These are phyloP conservation scores for Rhorus exstirpatorius DNA, from an alignment of 2,888 invertebrate genomes.

Conservation along the genomic window DNA sequence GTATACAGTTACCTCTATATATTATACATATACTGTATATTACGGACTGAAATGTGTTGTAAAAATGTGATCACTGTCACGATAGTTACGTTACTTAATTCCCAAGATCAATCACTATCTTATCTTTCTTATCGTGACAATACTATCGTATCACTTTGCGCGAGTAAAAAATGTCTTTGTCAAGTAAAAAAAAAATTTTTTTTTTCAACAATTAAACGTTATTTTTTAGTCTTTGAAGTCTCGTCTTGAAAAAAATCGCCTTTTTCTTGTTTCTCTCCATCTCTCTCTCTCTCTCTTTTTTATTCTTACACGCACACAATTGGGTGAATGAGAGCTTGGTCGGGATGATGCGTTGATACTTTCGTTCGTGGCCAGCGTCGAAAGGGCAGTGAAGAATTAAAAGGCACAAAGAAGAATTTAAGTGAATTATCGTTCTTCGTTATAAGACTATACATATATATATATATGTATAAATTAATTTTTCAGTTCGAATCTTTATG, in stretches of 20 bases:
- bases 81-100: neutral
- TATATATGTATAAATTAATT: too few relatives aligned
- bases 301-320: too few relatives aligned
- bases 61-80: too few relatives aligned
- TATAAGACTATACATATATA: too few relatives aligned
- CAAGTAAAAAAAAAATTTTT: too few relatives aligned
- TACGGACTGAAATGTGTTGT: too few relatives aligned
- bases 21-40: too few relatives aligned
- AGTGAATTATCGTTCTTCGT: constrained; percentile 17
- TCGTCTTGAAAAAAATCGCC: neutral
- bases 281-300: too few relatives aligned
- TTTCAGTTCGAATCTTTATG: too few relatives aligned
- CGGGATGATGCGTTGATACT: neutral
- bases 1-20: too few relatives aligned
- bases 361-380: constrained; percentile 5
- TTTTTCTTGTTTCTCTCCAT: neutral
- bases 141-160: neutral
- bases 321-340: neutral
- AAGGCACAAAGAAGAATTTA: neutral
- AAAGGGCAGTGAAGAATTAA: constrained; percentile 26
- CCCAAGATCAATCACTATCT: constrained; percentile 10
- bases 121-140: constrained; percentile 22
- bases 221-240: too few relatives aligned
- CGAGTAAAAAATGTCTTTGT: neutral
- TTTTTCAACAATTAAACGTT: too few relatives aligned